Evolutionary conservation across 2,797 vertebrate genomes (phyloP).

Genomic region (Cottoperca gobio): DNA sequence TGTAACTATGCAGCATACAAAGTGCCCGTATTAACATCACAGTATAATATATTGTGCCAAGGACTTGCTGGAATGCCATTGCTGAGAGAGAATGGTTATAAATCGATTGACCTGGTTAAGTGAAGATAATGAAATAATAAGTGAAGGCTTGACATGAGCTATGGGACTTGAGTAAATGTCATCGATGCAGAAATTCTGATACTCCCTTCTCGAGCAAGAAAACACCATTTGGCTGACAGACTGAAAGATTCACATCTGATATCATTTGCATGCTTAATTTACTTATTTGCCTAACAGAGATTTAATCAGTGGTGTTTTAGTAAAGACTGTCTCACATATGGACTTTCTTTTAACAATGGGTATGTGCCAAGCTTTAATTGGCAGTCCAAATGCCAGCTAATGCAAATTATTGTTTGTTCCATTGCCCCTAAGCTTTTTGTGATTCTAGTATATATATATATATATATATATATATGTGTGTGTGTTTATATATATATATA

Average conservation of each 20-base stretch:
- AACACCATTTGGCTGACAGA: conserved; percentile 6
- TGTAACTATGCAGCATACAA: background rate
- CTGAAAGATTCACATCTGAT: conserved; percentile 36
- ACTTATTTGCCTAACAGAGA: conserved; percentile 28
- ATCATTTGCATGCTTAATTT: conserved; percentile 28
- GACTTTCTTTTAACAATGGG: background rate
- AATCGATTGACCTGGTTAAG: conserved; percentile 41
- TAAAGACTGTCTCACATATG: background rate
- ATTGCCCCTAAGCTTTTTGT: background rate
- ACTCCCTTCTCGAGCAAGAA: background rate
- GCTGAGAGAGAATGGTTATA: conserved; percentile 17
- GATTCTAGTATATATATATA: too few species aligned
- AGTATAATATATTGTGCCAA: background rate
- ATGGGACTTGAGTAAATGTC: conserved; percentile 15
- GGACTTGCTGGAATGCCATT: conserved; percentile 12
- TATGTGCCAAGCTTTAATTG: background rate
- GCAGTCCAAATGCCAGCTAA: background rate
- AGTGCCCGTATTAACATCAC: background rate
- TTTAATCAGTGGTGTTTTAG: conserved; percentile 29
- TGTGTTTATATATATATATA: too few species aligned
- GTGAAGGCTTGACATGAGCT: conserved; percentile 27
- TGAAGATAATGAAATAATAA: conserved; percentile 43
- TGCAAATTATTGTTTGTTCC: background rate
- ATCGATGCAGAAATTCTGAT: conserved; percentile 22
- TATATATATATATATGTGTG: too few species aligned